Evolutionary conservation across 2,888 invertebrate genomes (phyloP), one percentile per base, ranked within the genome.

Genomic region (Cephus rjabovi): DNA sequence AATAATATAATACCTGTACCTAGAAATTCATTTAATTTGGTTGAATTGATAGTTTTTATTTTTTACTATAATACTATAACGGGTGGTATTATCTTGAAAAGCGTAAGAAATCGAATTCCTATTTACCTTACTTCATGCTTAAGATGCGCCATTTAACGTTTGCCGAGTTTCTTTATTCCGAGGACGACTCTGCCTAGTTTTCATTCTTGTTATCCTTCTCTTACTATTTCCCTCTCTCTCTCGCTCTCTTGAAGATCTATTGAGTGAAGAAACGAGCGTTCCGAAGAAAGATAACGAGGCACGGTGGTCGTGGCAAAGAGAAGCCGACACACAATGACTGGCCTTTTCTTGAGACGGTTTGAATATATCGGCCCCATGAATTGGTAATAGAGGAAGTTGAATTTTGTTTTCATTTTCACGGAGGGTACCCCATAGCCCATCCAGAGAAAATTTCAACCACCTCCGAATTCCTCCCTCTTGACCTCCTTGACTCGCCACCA

Each of bases 371-470:
- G 83, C 81, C 85, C 23, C 81, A 85, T 86, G 87, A 87, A 87
- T 87, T 85, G 87, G 86, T 87, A 87, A 87, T 86, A 86, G 86
- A 87, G 86, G 86, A 86, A 86, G 84, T 85, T 86, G 83, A 82
- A 81, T 80, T 12, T 68, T 35, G 31, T 77, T 77, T 80, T 83
- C 81, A 82, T 85, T 85, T 85, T 85, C 85, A 77, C 77, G 82
- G 81, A 85, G 85, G 73, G 81, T 85, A 82, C 76, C 76, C 83
- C 79, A 82, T 82, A 83, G 82, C 80, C 84, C 82, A 84, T 84
- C 85, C 84, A 81, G 84, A 83, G 83, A 85, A 83, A 85, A 83
- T 85, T 85, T 85, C 40, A 56, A 56, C 40, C 23, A 56, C 40
- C 40, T 15, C 23, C 40, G 40, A 56, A 23, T 56, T 56, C 23